Evolutionary conservation across 2,113 vertebrate species (phyloP).

Genomic region (Tiliqua scincoides): DNA sequence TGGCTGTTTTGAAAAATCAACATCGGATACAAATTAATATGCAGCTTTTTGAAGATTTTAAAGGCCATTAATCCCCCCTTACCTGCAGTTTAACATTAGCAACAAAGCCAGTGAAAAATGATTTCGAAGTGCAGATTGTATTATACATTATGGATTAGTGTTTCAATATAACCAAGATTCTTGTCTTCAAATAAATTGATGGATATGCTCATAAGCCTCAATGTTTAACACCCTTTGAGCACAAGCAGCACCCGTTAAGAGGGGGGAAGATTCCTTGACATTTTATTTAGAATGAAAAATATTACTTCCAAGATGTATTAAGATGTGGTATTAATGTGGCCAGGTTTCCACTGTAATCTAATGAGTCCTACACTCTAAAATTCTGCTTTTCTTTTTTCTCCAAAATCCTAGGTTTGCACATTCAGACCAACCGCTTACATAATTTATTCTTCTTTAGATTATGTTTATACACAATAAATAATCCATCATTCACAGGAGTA

Average conservation of each 20-base stretch:
- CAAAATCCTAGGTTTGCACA: slow-evolving; percentile 23
- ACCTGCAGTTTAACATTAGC: neutral
- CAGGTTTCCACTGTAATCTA: slow-evolving; percentile 43
- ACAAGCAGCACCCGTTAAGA: neutral
- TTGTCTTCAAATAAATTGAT: slow-evolving; percentile 48
- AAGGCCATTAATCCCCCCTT: slow-evolving; percentile 39
- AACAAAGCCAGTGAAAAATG: slow-evolving; percentile 44
- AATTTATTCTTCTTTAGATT: slow-evolving; percentile 59
- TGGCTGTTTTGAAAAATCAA: slow-evolving; percentile 22
- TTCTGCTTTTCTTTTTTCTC: slow-evolving; percentile 55
- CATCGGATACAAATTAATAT: slow-evolving; percentile 47
- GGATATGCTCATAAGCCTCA: slow-evolving; percentile 35
- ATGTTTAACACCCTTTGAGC: slow-evolving; percentile 42
- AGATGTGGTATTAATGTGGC: slow-evolving; percentile 39
- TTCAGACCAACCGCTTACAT: slow-evolving; percentile 36
- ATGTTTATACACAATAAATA: slow-evolving; percentile 48
- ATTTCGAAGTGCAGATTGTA: slow-evolving; percentile 20
- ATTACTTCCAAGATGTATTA: slow-evolving; percentile 55
- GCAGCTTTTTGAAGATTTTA: slow-evolving; percentile 21
- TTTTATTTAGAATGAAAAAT: slow-evolving; percentile 68
- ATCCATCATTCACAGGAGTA: slow-evolving; percentile 43
- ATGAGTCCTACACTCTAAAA: slow-evolving; percentile 53
- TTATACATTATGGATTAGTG: slow-evolving; percentile 32
- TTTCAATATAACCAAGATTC: slow-evolving; percentile 33
- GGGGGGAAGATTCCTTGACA: slow-evolving; percentile 47